Base-by-base conservation (phyloP, 2,797 vertebrate species). In the Lithobates pipiens region DNA sequence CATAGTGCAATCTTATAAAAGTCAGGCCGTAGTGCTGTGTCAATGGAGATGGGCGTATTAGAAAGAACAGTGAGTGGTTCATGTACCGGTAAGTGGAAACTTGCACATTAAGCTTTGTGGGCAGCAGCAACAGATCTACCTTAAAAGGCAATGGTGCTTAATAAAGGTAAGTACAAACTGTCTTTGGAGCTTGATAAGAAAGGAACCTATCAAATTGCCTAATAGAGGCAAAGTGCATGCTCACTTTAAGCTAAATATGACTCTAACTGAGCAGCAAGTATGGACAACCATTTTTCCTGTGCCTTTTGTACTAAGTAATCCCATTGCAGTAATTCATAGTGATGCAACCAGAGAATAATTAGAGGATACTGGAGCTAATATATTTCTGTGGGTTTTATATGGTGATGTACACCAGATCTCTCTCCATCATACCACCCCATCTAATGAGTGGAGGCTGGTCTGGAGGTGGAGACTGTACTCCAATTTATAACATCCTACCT, bases 401-500 rank as follows among this genome's bases (percentile, higher is more conserved):
- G 9, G 57, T 32, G 11, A 5, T 67, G 50, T 13, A 21, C 54
- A 73, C 2, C 36, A 46, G 46, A 42, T 54, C 32, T 29, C 42
- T 80, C 25, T 78, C 36, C 5, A 36, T 72, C 34, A 29, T 70
- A 29, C 76, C 74, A 46, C 36, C 72, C 42, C 44, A 75, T 57
- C 54, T 70, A 82, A 80, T 77, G 32, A 71, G 65, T 29, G 21
- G 57, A 86, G 85, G 75, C 69, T 72, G 75, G 74, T n/a, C 74
- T 75, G 63, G 65, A 82, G 86, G 86, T 57, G 86, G 86, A 65
- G 86, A 69, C 81, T 74, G 6, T 42, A 15, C 34, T 73, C 61
- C 61, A 74, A 50, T 57, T 72, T 87, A 61, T 63, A 76, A 70
- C 57, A 61, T 84, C 18, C 63, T 72, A 87, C 86, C 86, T 87